Evolutionary conservation across 2,113 vertebrate genomes (phyloP).

Genomic region (Furnarius figulus): DNA sequence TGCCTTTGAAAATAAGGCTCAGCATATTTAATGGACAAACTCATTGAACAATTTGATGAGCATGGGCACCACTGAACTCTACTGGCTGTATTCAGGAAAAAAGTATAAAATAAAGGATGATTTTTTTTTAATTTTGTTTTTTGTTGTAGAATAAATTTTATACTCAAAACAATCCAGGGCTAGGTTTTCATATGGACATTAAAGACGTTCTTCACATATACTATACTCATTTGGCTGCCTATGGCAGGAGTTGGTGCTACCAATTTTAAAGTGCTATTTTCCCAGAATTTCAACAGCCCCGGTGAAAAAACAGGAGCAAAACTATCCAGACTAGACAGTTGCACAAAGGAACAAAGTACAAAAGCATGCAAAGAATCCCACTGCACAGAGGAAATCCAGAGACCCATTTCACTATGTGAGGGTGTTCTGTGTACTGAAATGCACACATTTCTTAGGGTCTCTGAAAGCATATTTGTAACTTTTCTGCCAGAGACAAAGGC

Average conservation of each 20-base stretch:
- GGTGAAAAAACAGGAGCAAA: background rate
- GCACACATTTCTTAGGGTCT: accelerated
- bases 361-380: background rate
- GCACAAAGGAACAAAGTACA: background rate
- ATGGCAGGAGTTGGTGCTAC: background rate
- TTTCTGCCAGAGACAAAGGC: background rate
- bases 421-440: accelerated
- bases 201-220: background rate
- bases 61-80: background rate
- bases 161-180: background rate
- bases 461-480: background rate
- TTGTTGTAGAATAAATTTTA: background rate
- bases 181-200: background rate
- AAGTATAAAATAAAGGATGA: background rate
- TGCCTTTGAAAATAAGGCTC: background rate
- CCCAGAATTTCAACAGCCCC: background rate
- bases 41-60: background rate
- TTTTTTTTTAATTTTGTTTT: background rate
- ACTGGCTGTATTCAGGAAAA: background rate
- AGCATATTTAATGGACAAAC: background rate
- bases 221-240: background rate
- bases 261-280: background rate
- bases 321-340: background rate
- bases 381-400: background rate
- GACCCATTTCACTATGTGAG: accelerated